Conservation (phyloP, 2,797 vertebrate species). For the Pipistrellus kuhlii region DNA sequence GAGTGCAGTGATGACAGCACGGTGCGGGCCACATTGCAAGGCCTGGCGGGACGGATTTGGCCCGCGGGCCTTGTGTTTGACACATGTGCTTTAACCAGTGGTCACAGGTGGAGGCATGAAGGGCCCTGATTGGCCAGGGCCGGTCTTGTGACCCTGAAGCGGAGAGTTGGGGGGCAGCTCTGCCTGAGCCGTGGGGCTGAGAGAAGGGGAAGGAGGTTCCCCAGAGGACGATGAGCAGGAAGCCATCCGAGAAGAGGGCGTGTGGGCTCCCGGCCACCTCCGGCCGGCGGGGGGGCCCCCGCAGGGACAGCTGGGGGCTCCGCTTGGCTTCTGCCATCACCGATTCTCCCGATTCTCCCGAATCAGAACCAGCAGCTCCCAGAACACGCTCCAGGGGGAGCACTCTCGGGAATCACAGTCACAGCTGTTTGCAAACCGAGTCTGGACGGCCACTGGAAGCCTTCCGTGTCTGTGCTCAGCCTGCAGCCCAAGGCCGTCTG, state of each 20-base stretch:
- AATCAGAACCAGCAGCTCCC: neutral
- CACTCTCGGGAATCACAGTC: neutral
- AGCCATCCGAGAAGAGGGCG: rapidly evolving
- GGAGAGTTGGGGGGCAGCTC: neutral
- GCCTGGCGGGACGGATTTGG: too few relatives aligned
- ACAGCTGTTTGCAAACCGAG: conserved; percentile 28
- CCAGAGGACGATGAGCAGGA: too few relatives aligned
- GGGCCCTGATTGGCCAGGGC: neutral
- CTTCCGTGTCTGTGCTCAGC: neutral
- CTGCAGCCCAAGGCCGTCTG: conserved; percentile 48
- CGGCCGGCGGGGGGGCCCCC: rapidly evolving
- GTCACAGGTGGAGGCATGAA: neutral
- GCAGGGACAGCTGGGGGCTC: neutral
- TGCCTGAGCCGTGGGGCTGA: neutral
- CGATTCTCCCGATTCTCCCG: neutral
- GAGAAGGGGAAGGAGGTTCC: neutral
- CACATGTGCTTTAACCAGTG: neutral
- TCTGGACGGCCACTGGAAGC: neutral
- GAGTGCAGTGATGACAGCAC: too few relatives aligned
- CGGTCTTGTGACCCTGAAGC: too few relatives aligned
- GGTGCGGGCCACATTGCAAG: too few relatives aligned
- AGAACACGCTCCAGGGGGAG: neutral
- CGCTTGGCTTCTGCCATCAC: neutral
- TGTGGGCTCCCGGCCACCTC: neutral
- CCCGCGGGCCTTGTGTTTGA: too few relatives aligned